Conservation (phyloP, 2,113 vertebrate species). For the Telmatochromis bifrenatus region DNA sequence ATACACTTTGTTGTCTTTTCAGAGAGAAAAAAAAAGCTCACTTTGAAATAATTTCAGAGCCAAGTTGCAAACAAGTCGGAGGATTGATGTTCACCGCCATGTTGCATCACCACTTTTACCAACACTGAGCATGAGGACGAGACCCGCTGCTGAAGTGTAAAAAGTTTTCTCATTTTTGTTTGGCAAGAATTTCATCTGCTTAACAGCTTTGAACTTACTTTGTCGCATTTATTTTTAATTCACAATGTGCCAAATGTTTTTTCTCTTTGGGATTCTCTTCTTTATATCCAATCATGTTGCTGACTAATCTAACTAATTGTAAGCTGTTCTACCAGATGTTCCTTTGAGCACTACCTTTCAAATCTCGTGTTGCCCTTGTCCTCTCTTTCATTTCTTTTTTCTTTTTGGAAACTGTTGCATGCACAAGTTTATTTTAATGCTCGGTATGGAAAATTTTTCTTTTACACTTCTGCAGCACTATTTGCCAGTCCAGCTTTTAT, state of each 20-base stretch:
- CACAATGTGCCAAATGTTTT: background rate
- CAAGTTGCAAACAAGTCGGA: background rate
- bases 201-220: background rate
- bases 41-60: background rate
- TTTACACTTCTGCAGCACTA: background rate
- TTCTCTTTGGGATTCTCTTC: background rate
- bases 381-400: background rate
- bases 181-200: background rate
- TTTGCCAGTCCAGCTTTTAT: background rate
- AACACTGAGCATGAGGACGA: background rate
- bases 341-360: background rate
- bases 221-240: background rate
- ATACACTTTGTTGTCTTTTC: background rate
- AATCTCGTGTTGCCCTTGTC: background rate
- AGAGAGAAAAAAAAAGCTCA: background rate
- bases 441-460: background rate
- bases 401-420: background rate
- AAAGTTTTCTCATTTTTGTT: background rate
- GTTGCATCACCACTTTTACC: background rate
- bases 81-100: background rate
- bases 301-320: background rate
- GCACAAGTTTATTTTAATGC: background rate
- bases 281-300: background rate
- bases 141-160: background rate
- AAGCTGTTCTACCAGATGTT: background rate